phyloP scores from a whole-genome alignment of 2,797 vertebrate genomes.

The Thripadectes ignobilis region DNA sequence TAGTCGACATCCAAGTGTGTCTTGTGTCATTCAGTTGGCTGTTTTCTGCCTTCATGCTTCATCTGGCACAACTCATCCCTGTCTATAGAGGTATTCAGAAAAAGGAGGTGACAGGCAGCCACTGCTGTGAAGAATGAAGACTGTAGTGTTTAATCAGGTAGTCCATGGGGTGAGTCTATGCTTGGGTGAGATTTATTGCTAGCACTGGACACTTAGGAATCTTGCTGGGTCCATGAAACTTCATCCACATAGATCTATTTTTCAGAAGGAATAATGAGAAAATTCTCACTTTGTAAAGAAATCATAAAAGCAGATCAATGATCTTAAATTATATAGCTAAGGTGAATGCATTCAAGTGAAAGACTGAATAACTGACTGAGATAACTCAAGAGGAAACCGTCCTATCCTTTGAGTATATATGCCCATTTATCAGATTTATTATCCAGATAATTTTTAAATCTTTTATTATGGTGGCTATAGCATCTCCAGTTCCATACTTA shows the following conservation, averaged over 20 bases:
- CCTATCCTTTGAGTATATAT: background rate
- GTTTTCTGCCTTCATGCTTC: constrained; percentile 66
- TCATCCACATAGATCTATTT: background rate
- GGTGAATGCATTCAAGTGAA: constrained; percentile 1
- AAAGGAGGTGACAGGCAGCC: constrained; percentile 39
- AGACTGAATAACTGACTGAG: constrained; percentile 25
- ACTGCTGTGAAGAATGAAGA: constrained; percentile 47
- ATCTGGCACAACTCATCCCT: constrained; percentile 60
- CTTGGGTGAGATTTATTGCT: constrained; percentile 28
- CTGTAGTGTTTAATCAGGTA: constrained; percentile 46
- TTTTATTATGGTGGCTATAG: background rate
- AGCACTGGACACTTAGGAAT: constrained; percentile 4
- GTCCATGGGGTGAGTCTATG: constrained; percentile 8
- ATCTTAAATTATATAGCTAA: constrained; percentile 18
- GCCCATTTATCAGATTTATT: constrained; percentile 25
- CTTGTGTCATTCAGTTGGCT: constrained; percentile 46
- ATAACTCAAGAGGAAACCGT: constrained; percentile 23
- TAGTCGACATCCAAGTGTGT: constrained; percentile 48
- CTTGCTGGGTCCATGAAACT: constrained; percentile 35
- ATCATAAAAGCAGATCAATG: constrained; percentile 54
- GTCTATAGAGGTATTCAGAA: constrained; percentile 34
- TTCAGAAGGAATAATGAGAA: constrained; percentile 43
- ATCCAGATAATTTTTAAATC: background rate
- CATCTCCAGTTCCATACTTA: background rate
- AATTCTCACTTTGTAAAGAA: constrained; percentile 52